Evolutionary conservation across 2,797 vertebrate genomes (phyloP).

Genomic region (Arrhamphus sclerolepis): DNA sequence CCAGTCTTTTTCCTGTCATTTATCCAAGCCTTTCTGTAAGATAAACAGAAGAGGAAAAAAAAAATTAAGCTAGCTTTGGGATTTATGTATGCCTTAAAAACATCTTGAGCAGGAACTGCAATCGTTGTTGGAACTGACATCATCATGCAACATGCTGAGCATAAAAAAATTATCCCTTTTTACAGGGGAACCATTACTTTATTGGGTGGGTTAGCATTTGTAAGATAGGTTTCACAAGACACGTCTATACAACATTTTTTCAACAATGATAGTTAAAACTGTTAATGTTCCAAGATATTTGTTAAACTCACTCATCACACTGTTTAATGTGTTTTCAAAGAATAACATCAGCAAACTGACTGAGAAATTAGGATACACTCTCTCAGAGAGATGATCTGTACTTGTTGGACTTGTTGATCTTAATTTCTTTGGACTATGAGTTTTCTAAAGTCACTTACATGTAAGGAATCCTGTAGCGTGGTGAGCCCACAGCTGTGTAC

Average conservation of each 20-base stretch:
- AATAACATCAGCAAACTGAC: slow-evolving; percentile 30
- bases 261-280: too few species aligned
- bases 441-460: slow-evolving; percentile 68
- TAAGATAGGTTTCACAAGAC: too few species aligned
- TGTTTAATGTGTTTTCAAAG: slow-evolving; percentile 1
- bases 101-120: background rate
- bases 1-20: background rate
- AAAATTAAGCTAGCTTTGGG: too few species aligned
- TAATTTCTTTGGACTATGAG: slow-evolving; percentile 71
- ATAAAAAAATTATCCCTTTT: too few species aligned
- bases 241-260: background rate
- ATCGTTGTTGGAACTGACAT: background rate
- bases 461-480: slow-evolving; percentile 50
- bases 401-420: slow-evolving; percentile 60
- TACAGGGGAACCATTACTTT: background rate
- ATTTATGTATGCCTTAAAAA: background rate
- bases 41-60: background rate
- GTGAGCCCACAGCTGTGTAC: slow-evolving; percentile 62
- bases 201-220: background rate
- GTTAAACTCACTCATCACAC: background rate
- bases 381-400: slow-evolving; percentile 52
- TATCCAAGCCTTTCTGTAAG: background rate
- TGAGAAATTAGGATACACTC: slow-evolving; percentile 62
- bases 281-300: too few species aligned
- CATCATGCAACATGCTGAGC: background rate